phyloP scores from a whole-genome alignment of 2,888 invertebrate genomes.

The Drosophila longiperda region DNA sequence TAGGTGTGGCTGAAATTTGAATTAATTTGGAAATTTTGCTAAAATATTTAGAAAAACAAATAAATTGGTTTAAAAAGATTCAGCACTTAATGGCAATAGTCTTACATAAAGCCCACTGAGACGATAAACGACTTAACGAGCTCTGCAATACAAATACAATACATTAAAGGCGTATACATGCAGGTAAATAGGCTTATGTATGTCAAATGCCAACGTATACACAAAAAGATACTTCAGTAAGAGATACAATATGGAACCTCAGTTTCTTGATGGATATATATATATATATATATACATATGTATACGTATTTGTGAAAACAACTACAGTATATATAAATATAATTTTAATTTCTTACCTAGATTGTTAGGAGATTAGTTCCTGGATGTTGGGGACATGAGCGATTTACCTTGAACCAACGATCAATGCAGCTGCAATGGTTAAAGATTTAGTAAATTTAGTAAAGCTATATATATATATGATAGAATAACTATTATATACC shows the following conservation, averaged over 20 bases:
- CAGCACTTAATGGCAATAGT: conserved; percentile 6
- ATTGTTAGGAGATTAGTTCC: conserved; percentile 84
- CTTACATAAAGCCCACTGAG: conserved; percentile 33
- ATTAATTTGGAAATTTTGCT: too few species aligned
- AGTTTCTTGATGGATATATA: background rate
- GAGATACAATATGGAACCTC: background rate
- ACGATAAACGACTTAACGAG: conserved; percentile 53
- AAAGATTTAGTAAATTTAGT: conserved; percentile 68
- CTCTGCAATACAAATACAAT: conserved; percentile 34
- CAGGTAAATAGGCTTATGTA: conserved; percentile 12
- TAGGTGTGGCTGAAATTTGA: background rate
- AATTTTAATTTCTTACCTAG: conserved; percentile 40
- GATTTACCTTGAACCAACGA: conserved; percentile 99
- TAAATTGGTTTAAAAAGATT: background rate
- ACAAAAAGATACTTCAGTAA: conserved; percentile 1
- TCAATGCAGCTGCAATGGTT: conserved; percentile 99
- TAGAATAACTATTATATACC: conserved; percentile 86
- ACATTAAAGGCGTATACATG: conserved; percentile 16
- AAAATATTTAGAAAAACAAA: background rate
- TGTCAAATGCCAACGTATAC: conserved; percentile 28
- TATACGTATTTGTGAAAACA: background rate
- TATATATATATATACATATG: conserved; percentile 3
- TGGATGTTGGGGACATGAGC: conserved; percentile 99
- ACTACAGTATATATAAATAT: background rate
- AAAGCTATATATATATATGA: background rate